A percentile compares a stretch with the other conserved stretches of the same genome.
These are phyloP conservation scores for Guaruba guarouba DNA, from an alignment of 2,113 vertebrate genomes.

Conservation along the genomic window DNA sequence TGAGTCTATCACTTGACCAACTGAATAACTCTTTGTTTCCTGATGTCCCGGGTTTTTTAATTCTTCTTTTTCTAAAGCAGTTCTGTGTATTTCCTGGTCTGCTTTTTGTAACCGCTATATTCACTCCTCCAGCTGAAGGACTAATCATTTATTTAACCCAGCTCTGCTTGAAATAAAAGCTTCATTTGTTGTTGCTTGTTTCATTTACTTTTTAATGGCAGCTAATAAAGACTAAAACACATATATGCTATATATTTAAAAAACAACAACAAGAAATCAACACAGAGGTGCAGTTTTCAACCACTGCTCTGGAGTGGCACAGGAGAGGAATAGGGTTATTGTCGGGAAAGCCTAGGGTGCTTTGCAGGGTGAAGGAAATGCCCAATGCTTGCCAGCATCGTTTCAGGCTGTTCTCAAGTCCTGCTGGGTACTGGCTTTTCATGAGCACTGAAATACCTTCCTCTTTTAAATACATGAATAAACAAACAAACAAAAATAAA, in stretches of 20 bases:
- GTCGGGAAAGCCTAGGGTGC: constrained; percentile 14
- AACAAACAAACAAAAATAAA: constrained; percentile 66
- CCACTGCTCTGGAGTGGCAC: not conserved
- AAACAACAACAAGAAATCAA: not conserved
- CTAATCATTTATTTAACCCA: constrained; percentile 41
- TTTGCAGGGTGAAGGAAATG: not conserved
- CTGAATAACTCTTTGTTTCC: constrained; percentile 65
- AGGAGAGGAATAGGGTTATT: constrained; percentile 15
- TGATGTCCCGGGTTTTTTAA: accelerated
- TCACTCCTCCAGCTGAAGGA: constrained; percentile 23
- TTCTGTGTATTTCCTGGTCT: constrained; percentile 37
- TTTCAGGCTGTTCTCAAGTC: constrained; percentile 25
- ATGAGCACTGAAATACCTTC: constrained; percentile 19
- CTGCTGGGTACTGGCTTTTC: constrained; percentile 9
- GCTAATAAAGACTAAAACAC: constrained; percentile 33
- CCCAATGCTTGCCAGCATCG: not conserved
- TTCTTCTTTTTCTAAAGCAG: not conserved
- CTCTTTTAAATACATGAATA: constrained; percentile 29
- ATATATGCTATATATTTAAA: not conserved
- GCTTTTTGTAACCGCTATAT: constrained; percentile 27
- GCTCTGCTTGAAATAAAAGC: constrained; percentile 37
- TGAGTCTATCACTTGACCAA: constrained; percentile 26
- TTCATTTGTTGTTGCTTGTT: constrained; percentile 45
- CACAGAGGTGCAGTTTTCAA: constrained; percentile 30
- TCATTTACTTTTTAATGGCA: constrained; percentile 40